phyloP scores from a whole-genome alignment of 2,888 invertebrate species.

The Meta bourneti region DNA sequence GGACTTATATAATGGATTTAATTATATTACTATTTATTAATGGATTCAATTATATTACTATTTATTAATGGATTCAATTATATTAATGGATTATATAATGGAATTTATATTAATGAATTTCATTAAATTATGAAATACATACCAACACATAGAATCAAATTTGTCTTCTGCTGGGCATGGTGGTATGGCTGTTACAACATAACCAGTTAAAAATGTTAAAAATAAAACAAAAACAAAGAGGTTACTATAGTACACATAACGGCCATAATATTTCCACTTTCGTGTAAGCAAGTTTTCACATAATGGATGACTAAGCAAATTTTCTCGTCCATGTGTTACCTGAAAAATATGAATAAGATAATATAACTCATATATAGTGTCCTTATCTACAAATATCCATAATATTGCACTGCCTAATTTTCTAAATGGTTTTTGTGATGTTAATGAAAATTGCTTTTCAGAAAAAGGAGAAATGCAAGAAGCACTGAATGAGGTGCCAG shows the following conservation, averaged over 20 bases:
- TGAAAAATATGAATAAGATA: constrained; percentile 71
- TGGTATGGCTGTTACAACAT: constrained; percentile 80
- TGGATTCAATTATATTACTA: too few species aligned
- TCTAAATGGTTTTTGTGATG: neutral
- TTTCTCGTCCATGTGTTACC: constrained; percentile 81
- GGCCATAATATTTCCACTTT: constrained; percentile 82
- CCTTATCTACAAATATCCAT: too few species aligned
- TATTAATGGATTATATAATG: too few species aligned
- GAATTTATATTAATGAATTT: too few species aligned
- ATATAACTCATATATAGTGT: too few species aligned
- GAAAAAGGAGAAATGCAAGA: neutral
- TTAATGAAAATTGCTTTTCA: neutral
- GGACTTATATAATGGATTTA: too few species aligned
- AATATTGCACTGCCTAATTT: neutral
- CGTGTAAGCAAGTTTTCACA: constrained; percentile 82
- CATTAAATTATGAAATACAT: neutral
- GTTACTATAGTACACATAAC: constrained; percentile 82
- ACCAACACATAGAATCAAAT: constrained; percentile 69
- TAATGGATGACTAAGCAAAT: constrained; percentile 82
- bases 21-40: too few species aligned
- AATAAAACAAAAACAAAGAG: constrained; percentile 82
- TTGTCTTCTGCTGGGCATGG: constrained; percentile 77
- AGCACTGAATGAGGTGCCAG: neutral
- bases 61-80: too few species aligned
- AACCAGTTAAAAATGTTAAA: constrained; percentile 82